Percentiles rank a stretch among this genome's conserved stretches.
Conservation (phyloP, 2,888 invertebrate genomes). For the Drosophila leonis region DNA sequence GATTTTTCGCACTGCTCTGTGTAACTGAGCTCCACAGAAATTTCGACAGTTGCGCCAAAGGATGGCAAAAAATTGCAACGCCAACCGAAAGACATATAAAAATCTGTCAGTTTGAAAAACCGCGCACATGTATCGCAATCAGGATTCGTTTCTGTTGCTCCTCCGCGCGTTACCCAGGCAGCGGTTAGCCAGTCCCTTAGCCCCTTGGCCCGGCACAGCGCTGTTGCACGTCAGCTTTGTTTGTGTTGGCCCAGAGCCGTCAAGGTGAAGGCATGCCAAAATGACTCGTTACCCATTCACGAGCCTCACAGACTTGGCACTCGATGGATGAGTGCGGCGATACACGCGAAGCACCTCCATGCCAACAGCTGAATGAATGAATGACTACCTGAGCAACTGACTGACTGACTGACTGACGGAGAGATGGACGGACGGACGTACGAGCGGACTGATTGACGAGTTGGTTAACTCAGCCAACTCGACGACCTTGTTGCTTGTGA, state of each 20-base stretch:
- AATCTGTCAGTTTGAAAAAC: slow-evolving; percentile 78
- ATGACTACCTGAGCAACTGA: slow-evolving; percentile 30
- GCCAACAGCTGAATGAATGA: slow-evolving; percentile 44
- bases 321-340: slow-evolving; percentile 56
- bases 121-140: slow-evolving; percentile 75
- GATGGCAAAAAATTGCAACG: slow-evolving; percentile 43
- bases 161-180: slow-evolving; percentile 23
- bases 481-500: slow-evolving; percentile 66
- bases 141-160: slow-evolving; percentile 51
- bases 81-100: slow-evolving; percentile 71
- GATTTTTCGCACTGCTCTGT: slow-evolving; percentile 28
- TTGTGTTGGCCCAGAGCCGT: slow-evolving; percentile 35
- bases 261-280: slow-evolving; percentile 64
- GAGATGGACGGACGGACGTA: slow-evolving; percentile 9
- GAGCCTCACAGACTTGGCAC: slow-evolving; percentile 46
- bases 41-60: slow-evolving; percentile 57
- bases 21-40: slow-evolving; percentile 29
- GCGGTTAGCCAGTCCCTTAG: slow-evolving; percentile 15
- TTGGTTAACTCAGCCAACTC: slow-evolving; percentile 34
- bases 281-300: slow-evolving; percentile 58
- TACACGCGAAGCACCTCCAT: slow-evolving; percentile 33
- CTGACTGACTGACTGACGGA: slow-evolving; percentile 31
- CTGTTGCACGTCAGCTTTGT: slow-evolving; percentile 60
- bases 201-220: slow-evolving; percentile 9
- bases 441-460: slow-evolving; percentile 37